Evolutionary conservation across 2,113 vertebrate genomes (phyloP).

Genomic region (Lycaon pictus): DNA sequence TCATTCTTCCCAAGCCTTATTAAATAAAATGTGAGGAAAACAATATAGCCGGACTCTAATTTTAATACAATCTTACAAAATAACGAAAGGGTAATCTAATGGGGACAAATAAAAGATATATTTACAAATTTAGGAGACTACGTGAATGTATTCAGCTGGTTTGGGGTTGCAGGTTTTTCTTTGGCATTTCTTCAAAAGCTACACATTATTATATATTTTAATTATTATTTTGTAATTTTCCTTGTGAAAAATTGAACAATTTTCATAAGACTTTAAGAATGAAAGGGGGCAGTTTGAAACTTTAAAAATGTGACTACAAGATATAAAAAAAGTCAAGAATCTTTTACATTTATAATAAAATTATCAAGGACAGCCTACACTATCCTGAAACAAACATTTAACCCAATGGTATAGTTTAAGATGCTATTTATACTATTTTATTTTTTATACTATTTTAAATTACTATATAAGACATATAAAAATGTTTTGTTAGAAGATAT

Average conservation of each 20-base stretch:
- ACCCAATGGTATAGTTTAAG: background rate
- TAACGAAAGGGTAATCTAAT: constrained; percentile 1
- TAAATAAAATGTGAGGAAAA: background rate
- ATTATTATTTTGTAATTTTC: background rate
- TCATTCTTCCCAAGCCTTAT: background rate
- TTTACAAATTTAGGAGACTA: constrained; percentile 57
- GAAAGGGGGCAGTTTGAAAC: background rate
- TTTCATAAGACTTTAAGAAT: background rate
- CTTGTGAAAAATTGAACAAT: background rate
- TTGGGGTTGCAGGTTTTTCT: background rate
- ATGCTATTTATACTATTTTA: background rate
- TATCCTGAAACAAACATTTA: background rate
- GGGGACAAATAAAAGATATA: background rate
- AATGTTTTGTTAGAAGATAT: background rate
- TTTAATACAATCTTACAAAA: constrained; percentile 1
- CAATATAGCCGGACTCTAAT: background rate
- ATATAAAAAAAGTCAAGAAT: background rate
- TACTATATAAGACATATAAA: background rate
- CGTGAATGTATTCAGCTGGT: constrained; percentile 12
- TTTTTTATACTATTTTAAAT: background rate
- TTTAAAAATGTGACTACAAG: background rate
- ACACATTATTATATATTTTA: background rate
- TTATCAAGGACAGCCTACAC: background rate
- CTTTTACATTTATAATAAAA: background rate
- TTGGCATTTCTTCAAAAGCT: background rate